Base-by-base conservation (phyloP, 2,113 vertebrate genomes). In the Nanorana parkeri region DNA sequence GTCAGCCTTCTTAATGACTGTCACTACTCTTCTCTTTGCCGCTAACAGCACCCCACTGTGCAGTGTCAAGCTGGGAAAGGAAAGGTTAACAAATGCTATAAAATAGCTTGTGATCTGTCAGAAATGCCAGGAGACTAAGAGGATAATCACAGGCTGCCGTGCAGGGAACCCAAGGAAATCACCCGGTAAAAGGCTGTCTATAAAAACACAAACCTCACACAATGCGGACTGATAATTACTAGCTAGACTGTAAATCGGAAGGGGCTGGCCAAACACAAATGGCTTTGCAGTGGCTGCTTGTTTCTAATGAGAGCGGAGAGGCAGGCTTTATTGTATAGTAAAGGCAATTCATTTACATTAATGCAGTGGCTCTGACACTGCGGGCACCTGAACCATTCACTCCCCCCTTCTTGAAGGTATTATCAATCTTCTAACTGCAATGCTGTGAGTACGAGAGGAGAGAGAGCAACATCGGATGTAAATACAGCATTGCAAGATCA, bases 161-260 rank as follows among this genome's bases (percentile, higher is more conserved):
- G 28, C 77, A 15, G 86, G 68, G 36, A 41, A 85, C 74, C 61
- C 47, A 61, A 72, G 55, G 83, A 72, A 84, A 84, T 28, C 74
- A 84, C 11, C 65, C 23, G 80, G 41, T 67, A 66, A n/a, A 82
- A 20, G 79, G 20, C 24, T 80, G 32, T 81, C 55, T 80, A 83
- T 68, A 84, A 79, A n/a, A n/a, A 84, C 0, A 0, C 17, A 71
- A 74, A 55, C 21, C 87, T 83, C 55, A 58, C 4, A 36, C 0
- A 68, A 20, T 77, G 17, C 66, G 75, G 56, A 84, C 51, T 77
- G 75, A 84, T 23, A 5, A 86, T 83, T 71, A 84, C 13, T 72
- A 51, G 72, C 8, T 20, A n/a, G 13, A 1, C 47, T 17, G 68
- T 79, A 1, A 67, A 85, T 79, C 2, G 0, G 81, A n/a, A 10